Evolutionary conservation across 1,140 invertebrate species (phyloP), one percentile per base, ranked within the genome.

Genomic region (Drosophila truncata): DNA sequence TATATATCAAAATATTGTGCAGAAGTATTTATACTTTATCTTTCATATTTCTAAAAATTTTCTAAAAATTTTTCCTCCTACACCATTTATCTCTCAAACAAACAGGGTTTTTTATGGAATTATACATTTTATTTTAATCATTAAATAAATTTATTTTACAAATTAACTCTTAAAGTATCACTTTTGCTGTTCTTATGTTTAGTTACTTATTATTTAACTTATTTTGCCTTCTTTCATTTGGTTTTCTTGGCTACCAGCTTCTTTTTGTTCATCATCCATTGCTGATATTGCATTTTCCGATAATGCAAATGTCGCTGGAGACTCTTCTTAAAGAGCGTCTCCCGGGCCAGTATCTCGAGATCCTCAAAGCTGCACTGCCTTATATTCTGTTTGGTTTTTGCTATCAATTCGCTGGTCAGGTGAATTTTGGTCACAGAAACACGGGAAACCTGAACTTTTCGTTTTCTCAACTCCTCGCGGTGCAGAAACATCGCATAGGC

Each of bases 261-360:
- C 33, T 44, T 81, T 10, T 55, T 81, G 64, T 60, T 73, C 39
- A 50, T n/a, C 67, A 87, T 42, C 46, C 57, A 75, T 14, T 54
- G 54, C 7, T 83, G 66, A 25, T 82, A 42, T 33, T 73, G 70
- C 78, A 90, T 85, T 42, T 71, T 76, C 2, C 86, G 41, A 46
- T 90, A 75, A 59, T 90, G 79, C 37, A 90, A 33, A 58, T 79
- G 66, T 0, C 85, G 61, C 14, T 90, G 81, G 2, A 90, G 52
- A 20, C 41, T 86, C 55, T 86, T 90, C 47, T 66, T 79, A 49
- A 90, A 90, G 46, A 91, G 50, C 23, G 82, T 91, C 46, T 90
- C 81, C 4, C 86, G 33, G 16, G 86, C 86, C 16, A 90, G 35
- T 18, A 82, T 91, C 72, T 82, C 61, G n/a, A 90, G 66, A 64